These are phyloP conservation scores for Poecilus cupreus DNA, from an alignment of 2,888 invertebrate genomes.

Conservation along the genomic window DNA sequence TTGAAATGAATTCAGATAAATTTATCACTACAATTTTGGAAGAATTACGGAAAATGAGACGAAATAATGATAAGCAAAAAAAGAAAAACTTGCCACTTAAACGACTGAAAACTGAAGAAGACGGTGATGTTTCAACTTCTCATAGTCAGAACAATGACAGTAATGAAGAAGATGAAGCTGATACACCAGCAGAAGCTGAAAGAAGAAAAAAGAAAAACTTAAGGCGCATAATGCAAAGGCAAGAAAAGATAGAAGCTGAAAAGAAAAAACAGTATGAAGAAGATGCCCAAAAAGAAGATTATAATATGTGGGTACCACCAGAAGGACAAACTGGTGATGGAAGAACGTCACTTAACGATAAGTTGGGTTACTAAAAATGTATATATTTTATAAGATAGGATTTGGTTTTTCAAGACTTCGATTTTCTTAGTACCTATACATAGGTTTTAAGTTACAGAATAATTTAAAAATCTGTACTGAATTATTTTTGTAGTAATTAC, in stretches of 20 bases:
- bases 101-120: slow-evolving; percentile 32
- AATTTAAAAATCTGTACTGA: neutral
- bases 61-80: slow-evolving; percentile 34
- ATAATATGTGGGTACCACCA: slow-evolving; percentile 88
- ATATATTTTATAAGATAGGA: neutral
- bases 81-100: neutral
- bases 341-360: slow-evolving; percentile 83
- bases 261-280: slow-evolving; percentile 70
- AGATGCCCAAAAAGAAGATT: slow-evolving; percentile 77
- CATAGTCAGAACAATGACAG: slow-evolving; percentile 32
- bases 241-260: slow-evolving; percentile 67
- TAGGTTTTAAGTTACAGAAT: neutral
- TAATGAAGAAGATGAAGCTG: slow-evolving; percentile 57
- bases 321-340: slow-evolving; percentile 85
- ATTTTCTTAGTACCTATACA: neutral
- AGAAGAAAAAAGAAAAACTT: slow-evolving; percentile 67
- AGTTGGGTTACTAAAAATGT: slow-evolving; percentile 82
- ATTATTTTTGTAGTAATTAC: slow-evolving; percentile 25
- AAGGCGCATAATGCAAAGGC: slow-evolving; percentile 67
- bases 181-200: slow-evolving; percentile 62
- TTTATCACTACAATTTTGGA: slow-evolving; percentile 49
- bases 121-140: neutral
- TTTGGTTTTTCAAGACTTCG: neutral
- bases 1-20: slow-evolving; percentile 47
- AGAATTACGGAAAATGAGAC: slow-evolving; percentile 51